Evolutionary conservation across 2,888 invertebrate genomes (phyloP).

Genomic region (Halocaridina rubra): DNA sequence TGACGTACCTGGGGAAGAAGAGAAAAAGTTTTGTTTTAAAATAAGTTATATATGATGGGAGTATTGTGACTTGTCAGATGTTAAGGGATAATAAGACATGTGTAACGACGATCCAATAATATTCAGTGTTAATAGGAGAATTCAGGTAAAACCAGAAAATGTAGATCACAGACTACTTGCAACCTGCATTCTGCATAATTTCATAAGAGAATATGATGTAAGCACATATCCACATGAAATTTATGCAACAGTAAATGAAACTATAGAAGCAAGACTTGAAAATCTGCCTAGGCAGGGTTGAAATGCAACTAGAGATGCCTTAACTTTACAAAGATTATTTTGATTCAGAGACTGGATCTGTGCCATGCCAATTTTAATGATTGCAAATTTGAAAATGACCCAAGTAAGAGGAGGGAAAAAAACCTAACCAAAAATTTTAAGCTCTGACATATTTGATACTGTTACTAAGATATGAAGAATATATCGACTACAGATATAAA

Average conservation of each 20-base stretch:
- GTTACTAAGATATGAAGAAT: no score
- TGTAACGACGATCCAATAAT: no score
- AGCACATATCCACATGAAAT: neutral
- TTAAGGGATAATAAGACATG: no score
- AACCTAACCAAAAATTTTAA: neutral
- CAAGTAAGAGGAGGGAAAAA: neutral
- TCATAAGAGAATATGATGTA: conserved; percentile 23
- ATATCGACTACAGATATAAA: no score
- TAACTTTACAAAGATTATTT: conserved; percentile 22
- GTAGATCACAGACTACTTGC: conserved; percentile 22
- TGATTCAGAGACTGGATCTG: conserved; percentile 22
- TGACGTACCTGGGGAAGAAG: conserved; percentile 13
- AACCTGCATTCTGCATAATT: conserved; percentile 22
- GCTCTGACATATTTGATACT: no score
- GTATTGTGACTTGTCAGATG: no score
- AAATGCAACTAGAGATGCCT: conserved; percentile 13
- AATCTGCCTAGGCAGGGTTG: conserved; percentile 10
- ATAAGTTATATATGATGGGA: neutral
- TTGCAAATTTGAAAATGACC: conserved; percentile 18
- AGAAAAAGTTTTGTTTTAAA: no score
- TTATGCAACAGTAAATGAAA: neutral
- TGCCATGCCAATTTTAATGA: conserved; percentile 25
- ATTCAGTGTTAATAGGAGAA: conserved; percentile 13
- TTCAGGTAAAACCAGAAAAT: conserved; percentile 31
- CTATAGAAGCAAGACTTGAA: neutral